Percentiles rank a stretch among this genome's conserved stretches.
phyloP scores from a whole-genome alignment of 2,888 invertebrate genomes.

The Archips crataeganus region DNA sequence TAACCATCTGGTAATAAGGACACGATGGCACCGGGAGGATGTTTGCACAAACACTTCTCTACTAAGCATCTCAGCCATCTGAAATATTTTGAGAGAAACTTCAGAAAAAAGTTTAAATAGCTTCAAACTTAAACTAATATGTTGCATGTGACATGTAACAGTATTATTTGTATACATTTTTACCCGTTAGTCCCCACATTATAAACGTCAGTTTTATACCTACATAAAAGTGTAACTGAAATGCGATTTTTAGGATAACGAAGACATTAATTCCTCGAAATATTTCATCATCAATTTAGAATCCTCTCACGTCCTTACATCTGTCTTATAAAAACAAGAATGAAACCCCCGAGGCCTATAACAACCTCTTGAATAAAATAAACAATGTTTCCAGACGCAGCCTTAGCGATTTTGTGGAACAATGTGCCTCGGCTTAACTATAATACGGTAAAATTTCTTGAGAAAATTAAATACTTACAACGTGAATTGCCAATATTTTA shows the following conservation, averaged over 20 bases:
- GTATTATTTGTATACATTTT: neutral
- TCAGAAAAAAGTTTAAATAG: too few species aligned
- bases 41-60: neutral
- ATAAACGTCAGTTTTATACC: neutral
- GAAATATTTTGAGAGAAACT: too few species aligned
- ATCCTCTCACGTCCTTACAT: constrained; percentile 54
- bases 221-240: neutral
- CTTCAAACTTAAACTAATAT: too few species aligned
- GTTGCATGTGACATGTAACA: too few species aligned
- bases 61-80: too few species aligned
- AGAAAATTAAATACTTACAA: constrained; percentile 17
- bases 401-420: constrained; percentile 18
- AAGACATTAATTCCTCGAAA: constrained; percentile 14
- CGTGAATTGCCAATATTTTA: constrained; percentile 6
- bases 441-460: constrained; percentile 7
- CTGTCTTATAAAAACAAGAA: constrained; percentile 58
- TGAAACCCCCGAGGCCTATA: constrained; percentile 52
- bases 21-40: too few species aligned
- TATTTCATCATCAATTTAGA: constrained; percentile 47
- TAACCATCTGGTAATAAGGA: too few species aligned
- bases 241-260: neutral
- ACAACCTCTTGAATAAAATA: constrained; percentile 59
- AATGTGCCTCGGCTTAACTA: constrained; percentile 11
- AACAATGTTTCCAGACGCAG: constrained; percentile 40
- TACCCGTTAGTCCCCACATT: neutral